Evolutionary conservation across 2,113 vertebrate species (phyloP).

Genomic region (Crotalus horridus): DNA sequence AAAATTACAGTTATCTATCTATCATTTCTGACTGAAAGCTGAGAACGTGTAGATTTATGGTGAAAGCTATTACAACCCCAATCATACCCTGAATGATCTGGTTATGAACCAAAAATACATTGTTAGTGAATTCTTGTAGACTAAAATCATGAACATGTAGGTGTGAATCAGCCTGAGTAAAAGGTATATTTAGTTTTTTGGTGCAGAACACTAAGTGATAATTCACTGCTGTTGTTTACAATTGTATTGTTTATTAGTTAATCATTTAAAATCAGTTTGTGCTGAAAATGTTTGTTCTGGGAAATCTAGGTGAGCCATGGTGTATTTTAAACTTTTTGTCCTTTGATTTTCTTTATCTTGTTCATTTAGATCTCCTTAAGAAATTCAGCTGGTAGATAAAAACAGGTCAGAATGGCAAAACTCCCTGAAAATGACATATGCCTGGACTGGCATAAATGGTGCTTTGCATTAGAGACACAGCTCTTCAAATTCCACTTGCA

Average conservation of each 20-base stretch:
- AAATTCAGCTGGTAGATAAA: conserved; percentile 17
- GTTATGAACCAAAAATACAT: background rate
- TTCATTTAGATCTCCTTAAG: conserved; percentile 35
- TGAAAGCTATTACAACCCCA: background rate
- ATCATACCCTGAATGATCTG: background rate
- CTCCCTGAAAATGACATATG: conserved; percentile 65
- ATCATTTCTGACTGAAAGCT: background rate
- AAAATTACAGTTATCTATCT: background rate
- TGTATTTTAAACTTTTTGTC: background rate
- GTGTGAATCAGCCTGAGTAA: background rate
- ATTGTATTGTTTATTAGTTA: background rate
- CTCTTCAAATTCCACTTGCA: conserved; percentile 87
- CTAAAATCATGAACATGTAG: background rate
- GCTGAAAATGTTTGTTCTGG: background rate
- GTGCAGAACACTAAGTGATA: background rate
- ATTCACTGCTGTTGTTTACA: background rate
- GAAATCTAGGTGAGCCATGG: background rate
- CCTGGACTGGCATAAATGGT: conserved; percentile 85
- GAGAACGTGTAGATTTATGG: background rate
- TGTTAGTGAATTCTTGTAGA: background rate
- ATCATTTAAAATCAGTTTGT: background rate
- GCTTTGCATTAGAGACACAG: conserved; percentile 81
- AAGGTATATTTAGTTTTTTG: background rate
- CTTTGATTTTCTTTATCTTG: background rate
- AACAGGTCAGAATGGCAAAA: conserved; percentile 67